Evolutionary conservation across 2,113 vertebrate species (phyloP).

Genomic region (Atrichornis clamosus): DNA sequence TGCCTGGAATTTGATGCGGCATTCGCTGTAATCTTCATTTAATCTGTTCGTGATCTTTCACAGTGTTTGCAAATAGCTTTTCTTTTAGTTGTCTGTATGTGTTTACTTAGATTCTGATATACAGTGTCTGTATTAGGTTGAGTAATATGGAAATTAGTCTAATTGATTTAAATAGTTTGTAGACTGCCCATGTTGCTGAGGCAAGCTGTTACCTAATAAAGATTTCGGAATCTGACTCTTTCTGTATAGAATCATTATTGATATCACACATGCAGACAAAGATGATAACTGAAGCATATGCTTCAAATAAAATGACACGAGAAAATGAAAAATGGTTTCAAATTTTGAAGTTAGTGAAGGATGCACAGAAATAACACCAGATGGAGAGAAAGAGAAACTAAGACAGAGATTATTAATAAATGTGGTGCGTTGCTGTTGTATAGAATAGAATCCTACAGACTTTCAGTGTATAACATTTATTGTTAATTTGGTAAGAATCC

Average conservation of each 20-base stretch:
- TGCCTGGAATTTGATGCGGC: fast-evolving
- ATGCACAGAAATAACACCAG: conserved; percentile 2
- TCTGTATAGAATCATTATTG: conserved; percentile 29
- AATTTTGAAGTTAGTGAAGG: conserved; percentile 11
- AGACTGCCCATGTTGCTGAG: conserved; percentile 23
- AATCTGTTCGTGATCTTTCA: not conserved
- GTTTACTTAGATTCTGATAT: not conserved
- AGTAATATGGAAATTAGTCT: conserved; percentile 41
- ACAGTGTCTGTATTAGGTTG: not conserved
- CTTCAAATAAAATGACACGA: conserved; percentile 18
- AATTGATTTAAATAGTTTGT: conserved; percentile 50
- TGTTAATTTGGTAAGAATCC: not conserved
- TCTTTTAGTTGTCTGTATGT: not conserved
- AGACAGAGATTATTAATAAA: not conserved
- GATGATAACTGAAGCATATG: conserved; percentile 52
- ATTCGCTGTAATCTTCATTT: not conserved
- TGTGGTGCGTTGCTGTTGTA: not conserved
- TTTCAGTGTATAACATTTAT: not conserved
- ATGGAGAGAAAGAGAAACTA: conserved; percentile 48
- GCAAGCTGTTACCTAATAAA: conserved; percentile 52
- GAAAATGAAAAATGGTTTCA: conserved; percentile 50
- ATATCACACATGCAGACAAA: conserved; percentile 46
- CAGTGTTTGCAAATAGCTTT: not conserved
- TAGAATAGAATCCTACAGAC: not conserved
- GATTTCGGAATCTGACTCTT: conserved; percentile 26